Base-by-base conservation (phyloP, 2,113 vertebrate species). In the Epinephelus fuscoguttatus region DNA sequence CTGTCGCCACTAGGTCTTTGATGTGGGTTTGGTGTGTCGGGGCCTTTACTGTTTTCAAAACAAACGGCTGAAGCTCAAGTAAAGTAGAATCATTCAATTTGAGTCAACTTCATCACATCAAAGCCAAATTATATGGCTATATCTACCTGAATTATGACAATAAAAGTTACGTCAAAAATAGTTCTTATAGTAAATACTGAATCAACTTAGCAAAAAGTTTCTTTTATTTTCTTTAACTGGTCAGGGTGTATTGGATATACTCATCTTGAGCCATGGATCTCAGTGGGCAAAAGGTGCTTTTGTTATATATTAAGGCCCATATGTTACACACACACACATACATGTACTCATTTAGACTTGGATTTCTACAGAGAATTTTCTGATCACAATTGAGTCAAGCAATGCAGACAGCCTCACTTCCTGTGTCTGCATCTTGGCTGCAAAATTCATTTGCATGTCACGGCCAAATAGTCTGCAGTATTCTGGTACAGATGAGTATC, bases 391-490 rank as follows among this genome's bases (percentile, higher is more conserved):
- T 53, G 5, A 50, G 45, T n/a, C 42, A 21, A 55, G 47, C 17
- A 23, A 67, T 27, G 55, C 53, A 75, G 67, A 70, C 72, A 62
- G 57, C 52, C 63, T 81, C 49, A 74, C 62, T 88, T 78, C 73
- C 62, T 47, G 56, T 61, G 52, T 81, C 59, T 77, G 69, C 52
- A 76, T 64, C 45, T 12, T 18, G 3, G 11, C 62, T 30, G 3
- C 66, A 81, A 71, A 53, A 63, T 69, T 37, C 0, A 78, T 75
- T 83, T 83, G 72, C 63, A 75, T 68, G 73, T 72, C 74, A 71
- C 10, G 4, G 71, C 52, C 25, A n/a, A 73, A 82, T 19, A 37
- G n/a, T 62, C 78, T 50, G 4, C 21, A 60, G 42, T 11, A 18
- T 23, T 37, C 30, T 37, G 11, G 11, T 50, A 80, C 49, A 33